Percentiles rank a stretch among this genome's conserved stretches.
These are phyloP conservation scores for Syngnathus scovelli DNA, from an alignment of 2,113 vertebrate genomes.

Conservation along the genomic window DNA sequence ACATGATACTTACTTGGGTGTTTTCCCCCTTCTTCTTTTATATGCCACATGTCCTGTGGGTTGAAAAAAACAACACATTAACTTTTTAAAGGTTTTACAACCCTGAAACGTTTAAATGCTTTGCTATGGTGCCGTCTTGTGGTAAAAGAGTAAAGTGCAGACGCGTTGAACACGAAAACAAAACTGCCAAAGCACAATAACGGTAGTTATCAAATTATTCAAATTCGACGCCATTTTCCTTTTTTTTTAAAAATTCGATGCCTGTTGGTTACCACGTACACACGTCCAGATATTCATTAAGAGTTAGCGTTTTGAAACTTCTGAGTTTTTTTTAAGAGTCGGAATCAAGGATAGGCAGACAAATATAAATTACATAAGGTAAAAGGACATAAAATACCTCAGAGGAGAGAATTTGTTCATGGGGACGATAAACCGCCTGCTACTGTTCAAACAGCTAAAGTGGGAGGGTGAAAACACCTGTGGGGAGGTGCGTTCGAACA, in stretches of 20 bases:
- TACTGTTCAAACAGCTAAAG: background rate
- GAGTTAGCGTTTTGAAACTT: background rate
- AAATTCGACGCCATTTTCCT: background rate
- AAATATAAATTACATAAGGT: background rate
- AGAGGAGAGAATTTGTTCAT: background rate
- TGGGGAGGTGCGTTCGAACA: slow-evolving; percentile 4
- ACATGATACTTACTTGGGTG: background rate
- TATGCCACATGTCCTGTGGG: background rate
- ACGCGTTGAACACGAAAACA: background rate
- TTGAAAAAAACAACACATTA: background rate
- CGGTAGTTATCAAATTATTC: background rate
- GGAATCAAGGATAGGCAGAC: background rate
- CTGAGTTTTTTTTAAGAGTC: background rate
- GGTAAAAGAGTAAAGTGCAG: background rate
- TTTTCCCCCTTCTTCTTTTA: background rate
- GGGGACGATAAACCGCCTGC: background rate
- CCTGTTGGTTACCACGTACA: background rate
- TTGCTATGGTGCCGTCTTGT: background rate
- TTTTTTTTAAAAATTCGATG: no score
- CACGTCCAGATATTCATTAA: background rate
- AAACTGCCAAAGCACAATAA: background rate
- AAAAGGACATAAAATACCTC: background rate
- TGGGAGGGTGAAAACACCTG: background rate
- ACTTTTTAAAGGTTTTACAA: background rate
- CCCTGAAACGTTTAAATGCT: background rate